Base-by-base conservation (phyloP, 2,888 invertebrate genomes). In the Harpalus rubripes region DNA sequence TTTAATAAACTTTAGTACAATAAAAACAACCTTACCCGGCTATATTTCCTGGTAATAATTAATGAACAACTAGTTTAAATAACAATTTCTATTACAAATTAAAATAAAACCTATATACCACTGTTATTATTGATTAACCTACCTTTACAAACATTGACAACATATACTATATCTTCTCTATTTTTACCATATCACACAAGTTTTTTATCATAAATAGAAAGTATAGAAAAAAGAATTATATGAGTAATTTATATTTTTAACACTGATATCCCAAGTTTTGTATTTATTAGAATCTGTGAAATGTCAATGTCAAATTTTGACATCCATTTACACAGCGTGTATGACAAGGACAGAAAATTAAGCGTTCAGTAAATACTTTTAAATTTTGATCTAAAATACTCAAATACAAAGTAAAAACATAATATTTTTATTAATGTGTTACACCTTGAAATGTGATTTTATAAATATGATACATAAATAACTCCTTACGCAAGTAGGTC, bases 241-340 rank as follows among this genome's bases (percentile, higher is more conserved):
- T 84, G 84, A 84, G 78, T 78, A 84, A 84, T 78, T 44, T 61
- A n/a, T 84, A 84, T 84, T 78, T 84, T 84, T 84, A 84, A 78
- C 84, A 78, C 78, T 22, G 56, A 59, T 81, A 74, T 83, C 61
- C 61, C 32, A 59, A 58, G 22, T 41, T 76, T 44, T 76, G 65
- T 78, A 65, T 84, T 84, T 84, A 84, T 61, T 76, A 26, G 16
- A 78, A 84, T 84, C 76, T 65, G 61, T 74, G 65, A 84, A 84
- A 84, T 84, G 84, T 84, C 84, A 84, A 84, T 84, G 84, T 84
- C 84, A 84, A 84, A 84, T 78, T 84, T 84, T 84, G 84, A 84
- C 84, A 32, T 84, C 84, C 84, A 84, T 84, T 84, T 32, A 84
- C 59, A 59, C 44, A 81, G 74, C 74, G 41, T 76, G 84, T 84